phyloP scores from a whole-genome alignment of 2,888 invertebrate genomes.

The Dastarcus helophoroides region DNA sequence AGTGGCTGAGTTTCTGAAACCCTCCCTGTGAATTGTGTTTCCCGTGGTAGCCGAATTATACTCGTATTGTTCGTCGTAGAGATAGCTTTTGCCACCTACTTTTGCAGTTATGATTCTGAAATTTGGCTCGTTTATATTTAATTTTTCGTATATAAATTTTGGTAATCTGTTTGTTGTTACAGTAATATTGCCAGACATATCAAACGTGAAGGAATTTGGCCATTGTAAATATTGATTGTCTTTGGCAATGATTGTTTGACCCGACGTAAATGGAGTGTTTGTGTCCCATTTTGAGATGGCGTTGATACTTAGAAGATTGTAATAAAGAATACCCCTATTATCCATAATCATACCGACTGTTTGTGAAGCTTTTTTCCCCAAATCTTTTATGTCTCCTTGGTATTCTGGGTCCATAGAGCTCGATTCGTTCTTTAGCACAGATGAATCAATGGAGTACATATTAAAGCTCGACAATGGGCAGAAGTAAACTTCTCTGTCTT shows the following conservation, averaged over 20 bases:
- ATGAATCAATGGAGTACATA: slow-evolving; percentile 53
- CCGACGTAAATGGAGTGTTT: slow-evolving; percentile 42
- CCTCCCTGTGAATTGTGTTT: too few relatives aligned
- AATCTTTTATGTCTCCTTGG: slow-evolving; percentile 41
- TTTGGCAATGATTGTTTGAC: slow-evolving; percentile 53
- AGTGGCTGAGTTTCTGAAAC: too few relatives aligned
- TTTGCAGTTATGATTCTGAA: slow-evolving; percentile 54
- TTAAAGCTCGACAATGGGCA: slow-evolving; percentile 57
- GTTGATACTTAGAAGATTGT: slow-evolving; percentile 55
- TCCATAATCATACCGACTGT: slow-evolving; percentile 69
- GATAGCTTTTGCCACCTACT: slow-evolving; percentile 52
- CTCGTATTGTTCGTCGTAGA: slow-evolving; percentile 37
- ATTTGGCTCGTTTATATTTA: slow-evolving; percentile 49
- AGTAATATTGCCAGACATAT: slow-evolving; percentile 52
- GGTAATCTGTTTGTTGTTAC: slow-evolving; percentile 57
- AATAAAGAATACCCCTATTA: slow-evolving; percentile 55
- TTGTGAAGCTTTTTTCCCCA: slow-evolving; percentile 54
- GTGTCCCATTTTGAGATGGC: slow-evolving; percentile 63
- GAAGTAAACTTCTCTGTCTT: slow-evolving; percentile 48
- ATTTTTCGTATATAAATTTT: slow-evolving; percentile 47
- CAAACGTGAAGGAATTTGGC: slow-evolving; percentile 60
- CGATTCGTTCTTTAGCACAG: slow-evolving; percentile 46
- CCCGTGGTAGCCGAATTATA: slow-evolving; percentile 14
- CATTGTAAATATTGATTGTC: slow-evolving; percentile 60
- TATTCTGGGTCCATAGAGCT: slow-evolving; percentile 27